Evolutionary conservation across 2,888 invertebrate species (phyloP), one percentile per base, ranked within the genome.

Genomic region (Sesamia inferens): DNA sequence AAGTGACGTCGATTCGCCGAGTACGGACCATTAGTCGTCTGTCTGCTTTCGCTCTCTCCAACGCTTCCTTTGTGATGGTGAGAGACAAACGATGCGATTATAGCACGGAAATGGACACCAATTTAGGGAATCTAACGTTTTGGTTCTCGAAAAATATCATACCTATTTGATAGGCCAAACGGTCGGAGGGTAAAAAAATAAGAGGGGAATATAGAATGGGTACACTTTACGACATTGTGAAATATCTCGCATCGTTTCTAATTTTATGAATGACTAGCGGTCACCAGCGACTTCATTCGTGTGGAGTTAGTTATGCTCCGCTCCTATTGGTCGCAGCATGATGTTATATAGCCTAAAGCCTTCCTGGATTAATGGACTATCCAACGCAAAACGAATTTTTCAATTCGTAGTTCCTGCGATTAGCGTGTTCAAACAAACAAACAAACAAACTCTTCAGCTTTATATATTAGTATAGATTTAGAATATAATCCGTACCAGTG

Each of bases 11-110:
- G 75, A 88, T 88, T 87, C 83, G 48, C 59, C 55, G 68, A 88
- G 87, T 88, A 88, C 81, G 80, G 82, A 87, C 92, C 93, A 93
- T 93, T 93, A 93, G 92, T 90, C 88, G 85, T 79, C 85, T 87
- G 90, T 88, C 88, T 88, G 84, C 71, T 74, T 86, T 84, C 85
- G 84, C 79, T 85, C 87, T 87, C 83, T 85, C 87, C 88, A 87
- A 82, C 85, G 88, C 90, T 91, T 89, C 90, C 90, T 93, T 93
- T 93, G 92, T 92, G 83, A 88, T 83, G 84, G 82, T 79, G 81
- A 87, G 90, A 92, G 92, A 92, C 89, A 93, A 93, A 92, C 88
- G 92, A 90, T 85, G 85, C 85, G 89, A 90, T 91, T 90, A 90
- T 84, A 83, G 76, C 80, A 79, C 85, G 85, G 89, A 90, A 92